Evolutionary conservation across 2,888 invertebrate genomes (phyloP).

Genomic region (Adelphocoris suturalis): DNA sequence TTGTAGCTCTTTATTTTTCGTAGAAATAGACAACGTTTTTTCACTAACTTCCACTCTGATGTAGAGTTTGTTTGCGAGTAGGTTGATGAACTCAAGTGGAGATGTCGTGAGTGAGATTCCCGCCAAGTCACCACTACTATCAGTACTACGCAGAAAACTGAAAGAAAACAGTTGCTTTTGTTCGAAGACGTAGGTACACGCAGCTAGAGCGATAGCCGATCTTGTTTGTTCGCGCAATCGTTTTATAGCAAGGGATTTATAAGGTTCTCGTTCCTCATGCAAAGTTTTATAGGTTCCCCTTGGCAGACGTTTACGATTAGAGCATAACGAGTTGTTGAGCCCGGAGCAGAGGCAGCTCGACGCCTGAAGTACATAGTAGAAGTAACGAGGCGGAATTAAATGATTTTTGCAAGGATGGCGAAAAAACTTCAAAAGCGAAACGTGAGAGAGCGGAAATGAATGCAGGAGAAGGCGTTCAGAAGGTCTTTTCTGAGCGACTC

Average conservation of each 20-base stretch:
- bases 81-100: too few species aligned
- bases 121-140: too few species aligned
- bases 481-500: not conserved
- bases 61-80: too few species aligned
- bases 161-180: not conserved
- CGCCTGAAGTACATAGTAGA: not conserved
- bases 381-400: not conserved
- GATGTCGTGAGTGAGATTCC: too few species aligned
- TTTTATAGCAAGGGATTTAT: not conserved
- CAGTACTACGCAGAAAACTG: not conserved
- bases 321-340: conserved; percentile 17
- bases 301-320: not conserved
- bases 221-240: conserved; percentile 25
- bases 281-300: not conserved
- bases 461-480: not conserved
- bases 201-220: not conserved
- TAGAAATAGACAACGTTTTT: too few species aligned
- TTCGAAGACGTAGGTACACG: not conserved
- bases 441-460: conserved; percentile 34
- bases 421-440: conserved; percentile 35
- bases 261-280: not conserved
- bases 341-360: not conserved
- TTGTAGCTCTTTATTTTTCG: too few species aligned
- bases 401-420: conserved; percentile 7
- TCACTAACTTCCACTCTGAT: too few species aligned